Conservation (phyloP, 2,888 invertebrate species). For the Megalurothrips usitatus region DNA sequence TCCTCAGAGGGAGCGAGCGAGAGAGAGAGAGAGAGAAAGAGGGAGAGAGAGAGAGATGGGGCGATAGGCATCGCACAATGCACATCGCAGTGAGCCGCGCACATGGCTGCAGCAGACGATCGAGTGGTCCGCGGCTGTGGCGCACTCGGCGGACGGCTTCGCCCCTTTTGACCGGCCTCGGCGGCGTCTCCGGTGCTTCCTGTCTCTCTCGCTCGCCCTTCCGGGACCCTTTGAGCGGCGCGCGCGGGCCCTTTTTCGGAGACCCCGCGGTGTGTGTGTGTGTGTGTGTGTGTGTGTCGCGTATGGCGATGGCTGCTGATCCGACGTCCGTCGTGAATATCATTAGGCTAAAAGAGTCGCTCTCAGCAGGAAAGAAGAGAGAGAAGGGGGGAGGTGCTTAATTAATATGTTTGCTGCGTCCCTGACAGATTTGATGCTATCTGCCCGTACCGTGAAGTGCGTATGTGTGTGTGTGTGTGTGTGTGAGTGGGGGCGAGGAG, state of each 20-base stretch:
- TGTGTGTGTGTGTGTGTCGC: too few species aligned
- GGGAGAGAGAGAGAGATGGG: background rate
- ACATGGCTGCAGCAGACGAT: too few species aligned
- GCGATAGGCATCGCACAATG: background rate
- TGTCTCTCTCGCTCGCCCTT: too few species aligned
- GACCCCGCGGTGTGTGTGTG: too few species aligned
- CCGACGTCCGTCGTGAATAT: background rate
- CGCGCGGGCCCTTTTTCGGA: too few species aligned
- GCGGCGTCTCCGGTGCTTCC: too few species aligned
- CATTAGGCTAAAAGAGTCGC: background rate
- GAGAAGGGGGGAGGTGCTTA: background rate
- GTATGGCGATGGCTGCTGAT: too few species aligned
- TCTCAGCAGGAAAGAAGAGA: background rate
- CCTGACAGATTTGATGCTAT: conserved; percentile 16
- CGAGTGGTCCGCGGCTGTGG: too few species aligned
- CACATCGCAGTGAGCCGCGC: too few species aligned
- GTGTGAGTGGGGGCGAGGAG: background rate
- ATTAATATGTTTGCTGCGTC: conserved; percentile 22
- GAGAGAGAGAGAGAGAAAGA: too few species aligned
- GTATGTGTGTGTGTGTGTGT: background rate
- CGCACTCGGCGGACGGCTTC: background rate
- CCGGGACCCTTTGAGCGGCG: too few species aligned
- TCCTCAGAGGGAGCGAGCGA: background rate
- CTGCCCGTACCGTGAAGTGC: background rate
- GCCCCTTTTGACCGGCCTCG: background rate